A percentile compares a stretch with the other conserved stretches of the same genome.
Evolutionary conservation across 2,888 invertebrate species (phyloP).

Genomic region (Tiliacea aurago): DNA sequence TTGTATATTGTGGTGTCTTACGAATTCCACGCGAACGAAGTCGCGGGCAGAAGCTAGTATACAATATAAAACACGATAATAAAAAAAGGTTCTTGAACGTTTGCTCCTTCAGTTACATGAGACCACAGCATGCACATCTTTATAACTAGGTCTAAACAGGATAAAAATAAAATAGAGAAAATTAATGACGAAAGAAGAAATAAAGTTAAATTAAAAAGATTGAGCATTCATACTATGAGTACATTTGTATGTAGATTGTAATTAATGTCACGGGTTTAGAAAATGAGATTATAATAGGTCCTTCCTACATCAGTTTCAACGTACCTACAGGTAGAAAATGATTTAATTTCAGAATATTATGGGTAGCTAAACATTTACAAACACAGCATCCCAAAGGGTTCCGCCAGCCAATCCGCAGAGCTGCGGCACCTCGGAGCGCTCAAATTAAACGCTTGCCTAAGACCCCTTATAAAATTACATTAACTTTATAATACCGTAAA

Average conservation of each 20-base stretch:
- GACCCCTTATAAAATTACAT: conserved; percentile 80
- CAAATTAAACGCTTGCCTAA: conserved; percentile 79
- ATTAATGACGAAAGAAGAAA: too few relatives aligned
- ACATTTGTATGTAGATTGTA: not conserved
- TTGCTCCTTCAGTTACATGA: too few relatives aligned
- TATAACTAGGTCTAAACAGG: too few relatives aligned
- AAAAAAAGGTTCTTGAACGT: too few relatives aligned
- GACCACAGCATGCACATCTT: too few relatives aligned
- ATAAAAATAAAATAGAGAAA: too few relatives aligned
- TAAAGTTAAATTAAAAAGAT: too few relatives aligned
- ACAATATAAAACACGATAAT: too few relatives aligned
- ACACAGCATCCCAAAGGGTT: conserved; percentile 45
- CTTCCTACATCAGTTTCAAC: conserved; percentile 14
- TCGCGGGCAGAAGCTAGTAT: too few relatives aligned
- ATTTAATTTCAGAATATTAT: conserved; percentile 46
- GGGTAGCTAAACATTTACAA: conserved; percentile 41
- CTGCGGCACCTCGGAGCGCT: conserved; percentile 65
- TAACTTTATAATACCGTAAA: conserved; percentile 78
- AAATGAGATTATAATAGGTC: conserved; percentile 22
- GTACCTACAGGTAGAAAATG: conserved; percentile 14
- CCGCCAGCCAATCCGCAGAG: conserved; percentile 44
- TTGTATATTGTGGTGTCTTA: too few relatives aligned
- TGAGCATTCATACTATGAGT: too few relatives aligned
- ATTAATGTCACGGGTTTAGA: conserved; percentile 16
- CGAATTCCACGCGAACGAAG: too few relatives aligned